phyloP scores from a whole-genome alignment of 2,113 vertebrate species.

The Protobothrops flavoviridis region DNA sequence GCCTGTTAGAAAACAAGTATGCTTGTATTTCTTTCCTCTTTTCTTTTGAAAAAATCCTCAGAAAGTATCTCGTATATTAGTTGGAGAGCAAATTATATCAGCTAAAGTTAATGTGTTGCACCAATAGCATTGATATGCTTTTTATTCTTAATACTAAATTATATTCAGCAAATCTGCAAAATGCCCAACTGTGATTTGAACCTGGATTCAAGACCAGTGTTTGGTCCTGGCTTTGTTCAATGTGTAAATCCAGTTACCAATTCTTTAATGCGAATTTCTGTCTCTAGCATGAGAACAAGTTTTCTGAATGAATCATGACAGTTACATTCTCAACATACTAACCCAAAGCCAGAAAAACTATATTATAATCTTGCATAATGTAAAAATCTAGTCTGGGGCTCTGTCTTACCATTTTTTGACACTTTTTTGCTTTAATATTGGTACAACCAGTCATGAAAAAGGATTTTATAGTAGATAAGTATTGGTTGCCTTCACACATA shows the following conservation, averaged over 20 bases:
- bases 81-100: not conserved
- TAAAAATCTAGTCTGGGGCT: not conserved
- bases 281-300: not conserved
- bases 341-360: not conserved
- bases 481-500: not conserved
- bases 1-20: not conserved
- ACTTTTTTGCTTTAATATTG: not conserved
- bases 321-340: not conserved
- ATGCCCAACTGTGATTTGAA: not conserved
- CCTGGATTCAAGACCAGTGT: not conserved
- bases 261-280: not conserved
- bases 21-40: not conserved
- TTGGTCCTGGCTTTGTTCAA: not conserved
- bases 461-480: not conserved
- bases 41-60: not conserved
- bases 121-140: not conserved
- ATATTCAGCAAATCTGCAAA: not conserved
- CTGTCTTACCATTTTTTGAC: not conserved
- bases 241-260: not conserved
- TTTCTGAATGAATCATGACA: not conserved
- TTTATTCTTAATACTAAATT: not conserved
- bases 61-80: not conserved
- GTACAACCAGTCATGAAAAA: not conserved
- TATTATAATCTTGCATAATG: not conserved
- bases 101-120: not conserved